Conservation (phyloP, 2,888 invertebrate genomes). For the Sabatieria punctata region DNA sequence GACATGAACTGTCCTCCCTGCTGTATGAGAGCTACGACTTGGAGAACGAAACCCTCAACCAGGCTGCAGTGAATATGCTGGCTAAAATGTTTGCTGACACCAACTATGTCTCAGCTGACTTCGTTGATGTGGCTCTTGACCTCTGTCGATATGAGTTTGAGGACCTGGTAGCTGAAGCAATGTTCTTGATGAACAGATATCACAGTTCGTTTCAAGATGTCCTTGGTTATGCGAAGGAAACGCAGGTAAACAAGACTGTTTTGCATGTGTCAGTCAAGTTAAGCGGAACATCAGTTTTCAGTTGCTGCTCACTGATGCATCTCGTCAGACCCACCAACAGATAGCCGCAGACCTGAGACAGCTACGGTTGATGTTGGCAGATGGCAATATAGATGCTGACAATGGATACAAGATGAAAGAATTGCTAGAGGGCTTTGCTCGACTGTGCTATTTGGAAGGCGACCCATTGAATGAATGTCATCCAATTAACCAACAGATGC, state of each 20-base stretch:
- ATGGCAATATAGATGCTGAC: conserved; percentile 28
- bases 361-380: conserved; percentile 21
- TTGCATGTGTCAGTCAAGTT: background rate
- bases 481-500: conserved; percentile 35
- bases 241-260: background rate
- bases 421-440: conserved; percentile 23
- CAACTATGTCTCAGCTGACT: conserved; percentile 21
- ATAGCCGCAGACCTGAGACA: conserved; percentile 20
- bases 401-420: conserved; percentile 20
- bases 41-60: background rate
- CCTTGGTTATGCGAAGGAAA: background rate
- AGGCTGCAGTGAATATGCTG: background rate
- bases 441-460: conserved; percentile 32
- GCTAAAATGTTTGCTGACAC: conserved; percentile 32
- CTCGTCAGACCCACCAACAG: conserved; percentile 21
- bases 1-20: background rate
- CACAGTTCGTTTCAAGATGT: conserved; percentile 4
- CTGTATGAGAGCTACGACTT: background rate
- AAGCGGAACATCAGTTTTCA: conserved; percentile 9
- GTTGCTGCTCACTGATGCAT: conserved; percentile 32
- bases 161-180: conserved; percentile 28
- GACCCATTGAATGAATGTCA: conserved; percentile 28
- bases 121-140: conserved; percentile 22
- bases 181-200: conserved; percentile 24
- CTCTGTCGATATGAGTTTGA: conserved; percentile 23